Conservation (phyloP, 2,888 invertebrate genomes). For the Mesorhabditis spiculigera region DNA sequence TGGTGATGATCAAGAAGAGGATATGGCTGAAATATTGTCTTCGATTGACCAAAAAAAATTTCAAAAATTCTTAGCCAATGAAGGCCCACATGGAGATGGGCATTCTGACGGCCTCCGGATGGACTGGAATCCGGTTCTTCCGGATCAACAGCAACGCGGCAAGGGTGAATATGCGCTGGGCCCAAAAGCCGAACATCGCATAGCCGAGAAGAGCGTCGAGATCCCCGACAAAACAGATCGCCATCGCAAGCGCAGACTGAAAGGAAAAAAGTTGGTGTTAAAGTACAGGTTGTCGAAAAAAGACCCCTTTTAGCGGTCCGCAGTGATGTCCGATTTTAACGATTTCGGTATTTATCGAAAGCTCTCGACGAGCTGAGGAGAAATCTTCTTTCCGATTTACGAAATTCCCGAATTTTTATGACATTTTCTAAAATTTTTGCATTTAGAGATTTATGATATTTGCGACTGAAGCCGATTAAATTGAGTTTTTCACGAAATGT, state of each 20-base stretch:
- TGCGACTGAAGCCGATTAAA: too few species aligned
- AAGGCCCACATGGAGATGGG: conserved; percentile 39
- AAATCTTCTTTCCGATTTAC: not conserved
- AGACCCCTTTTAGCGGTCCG: not conserved
- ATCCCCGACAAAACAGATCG: conserved; percentile 53
- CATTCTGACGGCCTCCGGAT: conserved; percentile 53
- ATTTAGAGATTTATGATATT: too few species aligned
- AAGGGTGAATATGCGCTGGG: conserved; percentile 55
- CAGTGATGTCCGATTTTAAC: too few species aligned
- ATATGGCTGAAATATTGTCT: conserved; percentile 21
- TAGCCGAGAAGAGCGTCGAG: conserved; percentile 54
- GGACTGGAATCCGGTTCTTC: conserved; percentile 48
- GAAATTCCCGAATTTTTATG: not conserved
- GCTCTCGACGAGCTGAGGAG: not conserved
- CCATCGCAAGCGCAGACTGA: conserved; percentile 51
- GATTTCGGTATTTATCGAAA: not conserved
- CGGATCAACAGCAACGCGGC: conserved; percentile 24
- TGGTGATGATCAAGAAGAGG: conserved; percentile 44
- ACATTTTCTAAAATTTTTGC: too few species aligned
- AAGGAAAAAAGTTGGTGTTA: conserved; percentile 9
- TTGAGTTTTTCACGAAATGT: too few species aligned
- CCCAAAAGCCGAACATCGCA: conserved; percentile 58
- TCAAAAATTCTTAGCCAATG: not conserved
- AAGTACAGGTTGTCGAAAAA: too few species aligned
- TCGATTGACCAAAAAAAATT: not conserved